Conservation (phyloP, 2,888 invertebrate genomes). For the Ormyrus labotus region DNA sequence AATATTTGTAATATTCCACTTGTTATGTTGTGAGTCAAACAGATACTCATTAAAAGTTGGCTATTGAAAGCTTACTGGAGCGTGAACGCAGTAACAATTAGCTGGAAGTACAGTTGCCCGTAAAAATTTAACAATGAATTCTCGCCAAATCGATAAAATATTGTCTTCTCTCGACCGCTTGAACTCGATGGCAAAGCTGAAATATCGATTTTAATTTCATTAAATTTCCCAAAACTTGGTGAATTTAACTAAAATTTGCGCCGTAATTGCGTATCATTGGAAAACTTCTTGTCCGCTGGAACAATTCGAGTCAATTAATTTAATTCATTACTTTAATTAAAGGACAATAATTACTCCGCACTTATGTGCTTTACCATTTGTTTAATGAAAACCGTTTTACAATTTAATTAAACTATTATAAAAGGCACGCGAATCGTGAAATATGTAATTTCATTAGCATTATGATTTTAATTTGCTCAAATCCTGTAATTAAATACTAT, state of each 20-base stretch:
- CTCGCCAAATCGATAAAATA: background rate
- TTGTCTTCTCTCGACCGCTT: background rate
- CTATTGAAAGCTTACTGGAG: constrained; percentile 5
- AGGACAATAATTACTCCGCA: background rate
- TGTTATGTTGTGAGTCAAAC: constrained; percentile 19
- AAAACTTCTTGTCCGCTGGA: background rate
- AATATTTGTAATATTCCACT: constrained; percentile 24
- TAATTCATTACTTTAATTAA: background rate
- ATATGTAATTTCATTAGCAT: too few species aligned
- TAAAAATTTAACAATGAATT: constrained; percentile 37
- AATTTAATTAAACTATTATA: too few species aligned
- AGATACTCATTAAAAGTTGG: constrained; percentile 40
- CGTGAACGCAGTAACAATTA: constrained; percentile 19
- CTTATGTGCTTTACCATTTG: too few species aligned
- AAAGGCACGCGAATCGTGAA: too few species aligned
- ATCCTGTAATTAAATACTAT: too few species aligned
- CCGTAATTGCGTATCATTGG: too few species aligned
- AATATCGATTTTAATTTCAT: too few species aligned
- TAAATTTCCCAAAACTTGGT: too few species aligned
- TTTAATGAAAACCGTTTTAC: too few species aligned
- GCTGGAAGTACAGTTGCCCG: background rate
- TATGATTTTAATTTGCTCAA: too few species aligned
- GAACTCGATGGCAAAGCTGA: background rate
- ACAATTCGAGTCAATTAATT: background rate
- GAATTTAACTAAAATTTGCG: too few species aligned